Evolutionary conservation across 2,888 invertebrate species (phyloP).

Genomic region (Papilio demoleus): DNA sequence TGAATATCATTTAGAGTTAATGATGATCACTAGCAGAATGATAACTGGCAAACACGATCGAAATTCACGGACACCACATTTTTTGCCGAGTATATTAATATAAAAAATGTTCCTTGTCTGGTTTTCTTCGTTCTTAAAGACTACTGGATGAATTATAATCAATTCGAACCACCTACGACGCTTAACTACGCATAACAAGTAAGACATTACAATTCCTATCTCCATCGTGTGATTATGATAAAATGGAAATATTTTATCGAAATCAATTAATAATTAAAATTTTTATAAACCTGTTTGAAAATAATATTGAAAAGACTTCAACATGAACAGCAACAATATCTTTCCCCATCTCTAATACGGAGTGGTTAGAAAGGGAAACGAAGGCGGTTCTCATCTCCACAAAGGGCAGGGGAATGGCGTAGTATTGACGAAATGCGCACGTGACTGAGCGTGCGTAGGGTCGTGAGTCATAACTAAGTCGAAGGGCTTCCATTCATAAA

Average conservation of each 20-base stretch:
- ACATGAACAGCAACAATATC: background rate
- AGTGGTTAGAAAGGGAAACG: conserved; percentile 26
- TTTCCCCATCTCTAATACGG: background rate
- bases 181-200: background rate
- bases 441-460: conserved; percentile 38
- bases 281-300: background rate
- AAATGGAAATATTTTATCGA: background rate
- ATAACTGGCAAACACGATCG: background rate
- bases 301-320: background rate
- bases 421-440: conserved; percentile 18
- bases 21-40: too few species aligned
- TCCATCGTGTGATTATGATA: background rate
- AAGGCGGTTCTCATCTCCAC: background rate
- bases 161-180: background rate
- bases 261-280: background rate
- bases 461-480: conserved; percentile 17
- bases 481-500: conserved; percentile 37
- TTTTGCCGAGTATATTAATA: too few species aligned
- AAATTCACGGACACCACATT: too few species aligned
- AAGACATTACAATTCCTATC: background rate
- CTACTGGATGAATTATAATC: too few species aligned
- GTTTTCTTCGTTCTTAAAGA: too few species aligned
- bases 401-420: conserved; percentile 28
- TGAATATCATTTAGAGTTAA: background rate
- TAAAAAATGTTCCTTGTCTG: too few species aligned